A percentile compares a stretch with the other conserved stretches of the same genome.
These are phyloP conservation scores for Trissoscelio sp. DNA, from an alignment of 2,888 invertebrate species.

Conservation along the genomic window DNA sequence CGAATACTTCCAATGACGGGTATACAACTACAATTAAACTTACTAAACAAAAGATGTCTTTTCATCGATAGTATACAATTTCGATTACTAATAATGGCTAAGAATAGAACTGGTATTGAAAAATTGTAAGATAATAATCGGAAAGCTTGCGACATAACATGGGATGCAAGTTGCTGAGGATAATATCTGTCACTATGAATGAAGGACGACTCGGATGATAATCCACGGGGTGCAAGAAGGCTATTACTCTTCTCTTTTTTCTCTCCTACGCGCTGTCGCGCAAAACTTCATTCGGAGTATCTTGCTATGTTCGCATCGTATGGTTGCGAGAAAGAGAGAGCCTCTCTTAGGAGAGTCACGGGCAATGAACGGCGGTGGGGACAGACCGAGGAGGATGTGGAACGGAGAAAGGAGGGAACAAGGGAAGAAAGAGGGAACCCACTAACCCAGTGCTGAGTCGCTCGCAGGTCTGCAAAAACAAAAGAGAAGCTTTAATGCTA, in stretches of 20 bases:
- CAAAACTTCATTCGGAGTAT: slow-evolving; percentile 63
- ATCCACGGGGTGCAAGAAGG: slow-evolving; percentile 56
- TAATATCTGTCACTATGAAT: slow-evolving; percentile 61
- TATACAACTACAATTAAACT: background rate
- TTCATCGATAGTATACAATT: slow-evolving; percentile 2
- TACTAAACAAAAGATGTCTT: background rate
- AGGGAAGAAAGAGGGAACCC: slow-evolving; percentile 77
- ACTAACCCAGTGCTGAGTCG: slow-evolving; percentile 82
- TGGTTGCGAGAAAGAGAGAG: slow-evolving; percentile 67
- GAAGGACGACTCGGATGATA: slow-evolving; percentile 63
- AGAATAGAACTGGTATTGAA: slow-evolving; percentile 18
- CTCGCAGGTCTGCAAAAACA: slow-evolving; percentile 80
- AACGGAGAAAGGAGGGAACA: slow-evolving; percentile 75
- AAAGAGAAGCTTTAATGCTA: slow-evolving; percentile 77
- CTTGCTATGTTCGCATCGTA: slow-evolving; percentile 54
- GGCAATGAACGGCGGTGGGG: slow-evolving; percentile 65
- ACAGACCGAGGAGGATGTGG: slow-evolving; percentile 69
- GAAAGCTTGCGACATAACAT: slow-evolving; percentile 38
- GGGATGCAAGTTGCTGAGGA: slow-evolving; percentile 42
- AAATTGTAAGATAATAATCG: slow-evolving; percentile 43
- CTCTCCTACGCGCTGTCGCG: slow-evolving; percentile 68
- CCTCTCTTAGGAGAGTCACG: slow-evolving; percentile 67
- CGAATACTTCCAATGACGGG: too few species aligned
- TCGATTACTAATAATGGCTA: background rate
- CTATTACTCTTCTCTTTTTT: slow-evolving; percentile 64